Percentiles rank a stretch among this genome's conserved stretches.
Conservation (phyloP, 2,888 invertebrate genomes). For the Drosophila tripunctata region DNA sequence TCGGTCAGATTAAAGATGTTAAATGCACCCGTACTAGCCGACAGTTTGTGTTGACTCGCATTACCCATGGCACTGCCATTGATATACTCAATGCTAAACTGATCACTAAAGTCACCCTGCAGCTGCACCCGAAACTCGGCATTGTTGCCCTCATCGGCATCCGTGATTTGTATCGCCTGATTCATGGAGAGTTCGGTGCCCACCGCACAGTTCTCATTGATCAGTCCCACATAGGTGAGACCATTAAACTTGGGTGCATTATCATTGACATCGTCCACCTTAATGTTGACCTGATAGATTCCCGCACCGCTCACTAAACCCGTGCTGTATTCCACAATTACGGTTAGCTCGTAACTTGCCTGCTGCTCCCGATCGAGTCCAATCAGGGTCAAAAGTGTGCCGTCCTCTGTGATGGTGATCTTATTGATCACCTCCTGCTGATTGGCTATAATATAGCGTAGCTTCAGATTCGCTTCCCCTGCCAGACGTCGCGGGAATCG, state of each 20-base stretch:
- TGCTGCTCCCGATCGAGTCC: constrained; percentile 91
- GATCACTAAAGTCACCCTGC: constrained; percentile 90
- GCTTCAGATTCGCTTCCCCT: constrained; percentile 83
- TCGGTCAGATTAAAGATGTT: constrained; percentile 83
- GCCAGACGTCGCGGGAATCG: constrained; percentile 74
- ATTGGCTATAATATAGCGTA: constrained; percentile 91
- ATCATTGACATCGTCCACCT: constrained; percentile 94
- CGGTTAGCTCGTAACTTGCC: constrained; percentile 90
- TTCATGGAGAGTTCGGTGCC: constrained; percentile 90
- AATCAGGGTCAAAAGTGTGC: constrained; percentile 90
- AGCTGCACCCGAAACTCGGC: constrained; percentile 89
- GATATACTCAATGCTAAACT: constrained; percentile 86
- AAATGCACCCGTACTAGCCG: constrained; percentile 80
- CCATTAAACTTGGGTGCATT: constrained; percentile 92
- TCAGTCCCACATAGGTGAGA: constrained; percentile 89
- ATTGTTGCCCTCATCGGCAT: constrained; percentile 89
- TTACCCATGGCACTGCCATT: constrained; percentile 85
- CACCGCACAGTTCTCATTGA: constrained; percentile 90
- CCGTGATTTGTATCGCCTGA: constrained; percentile 88
- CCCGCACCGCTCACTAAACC: constrained; percentile 89
- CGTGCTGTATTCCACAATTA: constrained; percentile 91
- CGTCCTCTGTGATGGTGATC: constrained; percentile 91
- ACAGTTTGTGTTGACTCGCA: constrained; percentile 55
- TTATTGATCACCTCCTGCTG: constrained; percentile 92
- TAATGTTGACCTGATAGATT: constrained; percentile 91